Percentiles rank a stretch among this genome's conserved stretches.
Conservation (phyloP, 2,797 vertebrate genomes). For the Lagodon rhomboides region DNA sequence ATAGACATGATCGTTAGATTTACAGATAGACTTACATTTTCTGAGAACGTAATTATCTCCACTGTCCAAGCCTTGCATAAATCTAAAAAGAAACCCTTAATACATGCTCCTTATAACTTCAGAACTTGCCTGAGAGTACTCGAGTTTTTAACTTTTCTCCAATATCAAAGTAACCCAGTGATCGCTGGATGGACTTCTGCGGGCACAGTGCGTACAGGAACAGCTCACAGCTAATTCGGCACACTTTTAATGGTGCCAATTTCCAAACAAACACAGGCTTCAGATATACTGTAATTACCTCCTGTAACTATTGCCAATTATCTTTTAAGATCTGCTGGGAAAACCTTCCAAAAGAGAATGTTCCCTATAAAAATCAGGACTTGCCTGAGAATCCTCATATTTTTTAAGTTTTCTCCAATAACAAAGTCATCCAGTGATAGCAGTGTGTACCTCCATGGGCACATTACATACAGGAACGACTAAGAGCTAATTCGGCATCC, state of each 20-base stretch:
- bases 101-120: neutral
- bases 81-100: no score
- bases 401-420: neutral
- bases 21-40: neutral
- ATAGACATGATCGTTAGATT: neutral
- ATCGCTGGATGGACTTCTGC: neutral
- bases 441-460: neutral
- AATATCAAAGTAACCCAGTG: neutral
- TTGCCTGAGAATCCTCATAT: neutral
- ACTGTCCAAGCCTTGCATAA: no score
- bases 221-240: neutral
- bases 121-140: neutral
- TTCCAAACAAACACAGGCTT: neutral
- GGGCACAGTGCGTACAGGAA: neutral
- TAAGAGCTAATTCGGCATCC: neutral
- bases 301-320: no score
- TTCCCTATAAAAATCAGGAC: neutral
- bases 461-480: neutral
- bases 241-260: neutral
- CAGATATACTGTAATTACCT: neutral
- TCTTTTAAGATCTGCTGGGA: no score
- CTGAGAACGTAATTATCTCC: neutral
- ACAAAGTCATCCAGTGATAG: neutral
- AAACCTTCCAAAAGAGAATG: neutral
- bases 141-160: neutral